These are phyloP conservation scores for Bovichtus diacanthus DNA, from an alignment of 2,797 vertebrate genomes.

Conservation along the genomic window DNA sequence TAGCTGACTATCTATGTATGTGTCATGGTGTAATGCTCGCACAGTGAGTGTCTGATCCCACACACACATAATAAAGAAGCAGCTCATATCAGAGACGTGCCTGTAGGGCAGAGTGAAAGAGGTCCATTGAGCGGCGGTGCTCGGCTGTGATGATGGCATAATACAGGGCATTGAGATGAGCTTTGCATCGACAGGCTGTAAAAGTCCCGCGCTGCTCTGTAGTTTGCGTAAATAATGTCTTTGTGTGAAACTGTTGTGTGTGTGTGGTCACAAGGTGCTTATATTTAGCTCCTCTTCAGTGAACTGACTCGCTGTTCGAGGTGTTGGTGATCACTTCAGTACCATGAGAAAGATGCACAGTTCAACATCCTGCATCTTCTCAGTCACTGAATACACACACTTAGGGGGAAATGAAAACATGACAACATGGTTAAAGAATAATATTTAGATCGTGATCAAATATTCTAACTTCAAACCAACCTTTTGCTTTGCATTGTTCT, in stretches of 20 bases:
- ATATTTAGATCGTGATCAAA: constrained; percentile 12
- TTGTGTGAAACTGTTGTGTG: constrained; percentile 24
- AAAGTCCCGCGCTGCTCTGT: constrained; percentile 37
- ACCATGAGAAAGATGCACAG: neutral
- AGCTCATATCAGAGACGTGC: constrained; percentile 44
- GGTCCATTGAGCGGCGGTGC: constrained; percentile 45
- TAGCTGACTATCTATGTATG: constrained; percentile 57
- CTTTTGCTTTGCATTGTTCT: constrained; percentile 34
- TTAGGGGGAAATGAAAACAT: neutral
- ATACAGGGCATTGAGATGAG: constrained; percentile 38
- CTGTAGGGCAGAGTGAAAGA: constrained; percentile 50
- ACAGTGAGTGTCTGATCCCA: constrained; percentile 55
- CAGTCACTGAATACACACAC: neutral
- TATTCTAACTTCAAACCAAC: constrained; percentile 24
- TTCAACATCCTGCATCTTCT: neutral
- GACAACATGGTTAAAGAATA: neutral
- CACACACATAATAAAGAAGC: constrained; percentile 27
- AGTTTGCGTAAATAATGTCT: constrained; percentile 28
- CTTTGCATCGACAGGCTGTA: constrained; percentile 63
- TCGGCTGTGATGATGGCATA: constrained; percentile 55
- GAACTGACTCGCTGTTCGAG: constrained; percentile 37
- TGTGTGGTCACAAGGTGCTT: constrained; percentile 25
- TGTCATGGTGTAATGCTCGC: constrained; percentile 21
- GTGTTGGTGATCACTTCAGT: constrained; percentile 16
- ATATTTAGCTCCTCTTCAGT: constrained; percentile 44